A percentile compares a stretch with the other conserved stretches of the same genome.
Evolutionary conservation across 2,888 invertebrate species (phyloP).

Genomic region (Argyra leucocephala): DNA sequence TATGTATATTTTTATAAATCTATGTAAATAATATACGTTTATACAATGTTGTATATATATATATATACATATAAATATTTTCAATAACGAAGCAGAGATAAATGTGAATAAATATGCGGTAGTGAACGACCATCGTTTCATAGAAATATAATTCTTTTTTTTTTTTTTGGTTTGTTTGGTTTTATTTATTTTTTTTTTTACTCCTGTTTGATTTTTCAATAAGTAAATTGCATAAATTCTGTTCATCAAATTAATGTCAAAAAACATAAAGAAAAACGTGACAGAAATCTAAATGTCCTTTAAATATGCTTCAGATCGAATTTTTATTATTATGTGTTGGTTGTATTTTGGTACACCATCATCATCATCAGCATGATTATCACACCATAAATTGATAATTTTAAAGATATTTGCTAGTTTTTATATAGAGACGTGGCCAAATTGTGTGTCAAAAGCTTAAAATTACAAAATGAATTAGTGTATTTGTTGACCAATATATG

Average conservation of each 20-base stretch:
- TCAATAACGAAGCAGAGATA: slow-evolving; percentile 15
- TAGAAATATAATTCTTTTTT: slow-evolving; percentile 12
- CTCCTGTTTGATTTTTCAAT: slow-evolving; percentile 28
- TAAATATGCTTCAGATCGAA: slow-evolving; percentile 25
- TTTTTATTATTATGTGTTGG: neutral
- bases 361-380: neutral
- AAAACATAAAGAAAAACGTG: slow-evolving; percentile 30
- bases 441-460: too few species aligned
- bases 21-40: too few species aligned
- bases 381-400: neutral
- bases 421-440: too few species aligned
- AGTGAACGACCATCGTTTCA: slow-evolving; percentile 18
- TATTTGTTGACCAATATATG: too few species aligned
- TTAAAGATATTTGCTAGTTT: too few species aligned
- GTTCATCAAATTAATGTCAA: slow-evolving; percentile 32
- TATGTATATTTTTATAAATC: neutral
- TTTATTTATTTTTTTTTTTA: slow-evolving; percentile 12
- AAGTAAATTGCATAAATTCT: slow-evolving; percentile 30
- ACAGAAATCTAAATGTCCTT: slow-evolving; percentile 28
- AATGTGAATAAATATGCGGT: slow-evolving; percentile 19
- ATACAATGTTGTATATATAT: neutral
- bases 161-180: too few species aligned
- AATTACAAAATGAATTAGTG: too few species aligned
- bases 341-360: neutral
- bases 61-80: too few species aligned